Evolutionary conservation across 2,113 vertebrate genomes (phyloP).

Genomic region (Hemiscyllium ocellatum): DNA sequence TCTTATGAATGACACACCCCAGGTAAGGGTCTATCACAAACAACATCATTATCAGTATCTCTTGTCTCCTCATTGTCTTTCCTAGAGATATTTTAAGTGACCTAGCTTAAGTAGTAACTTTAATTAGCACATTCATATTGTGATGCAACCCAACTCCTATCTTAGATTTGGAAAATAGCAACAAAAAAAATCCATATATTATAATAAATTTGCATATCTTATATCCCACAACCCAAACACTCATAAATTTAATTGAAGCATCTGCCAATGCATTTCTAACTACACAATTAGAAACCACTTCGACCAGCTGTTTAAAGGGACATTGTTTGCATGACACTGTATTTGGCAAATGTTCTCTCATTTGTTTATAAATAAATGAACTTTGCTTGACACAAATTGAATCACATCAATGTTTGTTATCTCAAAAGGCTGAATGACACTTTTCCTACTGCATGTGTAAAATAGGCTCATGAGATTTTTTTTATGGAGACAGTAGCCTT

Average conservation of each 20-base stretch:
- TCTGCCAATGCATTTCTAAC: conserved; percentile 24
- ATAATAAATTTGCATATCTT: conserved; percentile 24
- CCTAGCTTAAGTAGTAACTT: background rate
- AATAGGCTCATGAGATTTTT: background rate
- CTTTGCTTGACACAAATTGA: background rate
- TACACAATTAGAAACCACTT: conserved; percentile 1
- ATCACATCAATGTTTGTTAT: background rate
- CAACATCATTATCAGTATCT: background rate
- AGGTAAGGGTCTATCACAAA: background rate
- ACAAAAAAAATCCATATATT: conserved; percentile 8
- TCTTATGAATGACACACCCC: background rate
- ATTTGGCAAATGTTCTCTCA: background rate
- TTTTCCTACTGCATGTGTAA: background rate
- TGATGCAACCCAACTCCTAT: background rate
- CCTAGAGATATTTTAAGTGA: background rate
- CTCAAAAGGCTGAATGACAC: background rate
- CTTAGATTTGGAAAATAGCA: conserved; percentile 4
- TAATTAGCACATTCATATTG: conserved; percentile 15
- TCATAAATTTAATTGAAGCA: background rate
- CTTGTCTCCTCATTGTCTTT: background rate
- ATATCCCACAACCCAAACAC: background rate
- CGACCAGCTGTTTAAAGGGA: background rate
- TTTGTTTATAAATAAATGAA: conserved; percentile 33
- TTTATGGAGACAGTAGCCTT: background rate
- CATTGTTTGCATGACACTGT: background rate